Base-by-base conservation (phyloP, 2,797 vertebrate genomes). In the Syndactyla subalaris region DNA sequence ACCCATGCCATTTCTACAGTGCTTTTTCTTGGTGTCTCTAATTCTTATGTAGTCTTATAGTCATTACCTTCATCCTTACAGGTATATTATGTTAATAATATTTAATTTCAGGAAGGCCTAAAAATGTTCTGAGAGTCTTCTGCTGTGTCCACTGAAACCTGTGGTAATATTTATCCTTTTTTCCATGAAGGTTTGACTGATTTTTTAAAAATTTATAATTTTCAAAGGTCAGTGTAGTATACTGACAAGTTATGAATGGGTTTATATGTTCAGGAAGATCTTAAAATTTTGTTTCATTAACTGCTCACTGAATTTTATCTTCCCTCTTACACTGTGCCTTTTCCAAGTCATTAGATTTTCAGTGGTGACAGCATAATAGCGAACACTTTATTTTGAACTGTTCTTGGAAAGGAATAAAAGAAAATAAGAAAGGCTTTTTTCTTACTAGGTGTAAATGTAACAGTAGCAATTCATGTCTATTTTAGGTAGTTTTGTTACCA, bases 281-380 rank as follows among this genome's bases (percentile, higher is more conserved):
- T 54, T 74, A 45, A 72, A 45, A 85, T 88, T 75, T 88, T 14
- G 20, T 78, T 79, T 89, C 14, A 23, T 71, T 79, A 34, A 14
- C 15, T 72, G 11, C 32, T 89, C 14, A 51, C 65, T 71, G 63
- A 55, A 5, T 59, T 70, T 55, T 78, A 17, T 46, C 61, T 85
- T 85, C 55, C 10, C 10, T 85, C 36, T 87, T 76, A n/a, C 63
- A 43, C 18, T 59, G 32, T 79, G 41, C 52, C 36, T 92, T 59
- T 87, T 75, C 36, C n/a, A 76, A 86, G 30, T 76, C 14, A n/a
- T 76, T 84, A 87, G 58, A n/a, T 83, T 77, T 95, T 93, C 32
- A 36, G 34, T 48, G 23, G 18, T 85, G 75, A 52, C 86, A 85
- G 34, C 1, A 1, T 92, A 88, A 58, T 49, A 80, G 52, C 16